Evolutionary conservation across 2,797 vertebrate species (phyloP).

Genomic region (Manis pentadactyla): DNA sequence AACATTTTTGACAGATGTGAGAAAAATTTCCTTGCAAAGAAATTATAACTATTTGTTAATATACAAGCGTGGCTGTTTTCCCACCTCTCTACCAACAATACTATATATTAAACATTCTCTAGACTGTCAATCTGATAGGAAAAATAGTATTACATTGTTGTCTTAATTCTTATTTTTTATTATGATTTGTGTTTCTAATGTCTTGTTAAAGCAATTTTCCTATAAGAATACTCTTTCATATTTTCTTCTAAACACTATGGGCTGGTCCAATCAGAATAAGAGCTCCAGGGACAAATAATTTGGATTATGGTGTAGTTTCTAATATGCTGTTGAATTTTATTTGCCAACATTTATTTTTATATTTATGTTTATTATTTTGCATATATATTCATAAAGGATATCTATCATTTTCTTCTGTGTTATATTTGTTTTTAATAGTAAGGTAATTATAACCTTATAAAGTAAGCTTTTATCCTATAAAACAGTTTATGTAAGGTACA

Average conservation of each 20-base stretch:
- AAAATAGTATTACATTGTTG: not conserved
- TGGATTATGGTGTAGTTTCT: not conserved
- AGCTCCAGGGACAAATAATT: not conserved
- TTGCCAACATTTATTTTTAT: constrained; percentile 32
- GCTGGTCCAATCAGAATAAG: not conserved
- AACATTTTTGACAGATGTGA: not conserved
- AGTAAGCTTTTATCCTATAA: not conserved
- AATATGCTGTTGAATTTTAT: no score
- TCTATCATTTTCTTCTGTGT: not conserved
- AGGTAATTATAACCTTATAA: not conserved
- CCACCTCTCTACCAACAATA: not conserved
- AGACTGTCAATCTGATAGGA: not conserved
- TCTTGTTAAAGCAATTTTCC: constrained; percentile 1
- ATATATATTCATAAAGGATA: not conserved
- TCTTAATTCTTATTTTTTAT: not conserved
- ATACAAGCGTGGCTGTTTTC: not conserved
- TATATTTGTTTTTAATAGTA: not conserved
- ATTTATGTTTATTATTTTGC: constrained; percentile 22
- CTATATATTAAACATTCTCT: not conserved
- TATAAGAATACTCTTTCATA: not conserved
- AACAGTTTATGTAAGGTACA: not conserved
- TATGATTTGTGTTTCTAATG: not conserved
- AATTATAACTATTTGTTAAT: not conserved
- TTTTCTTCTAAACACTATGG: not conserved
- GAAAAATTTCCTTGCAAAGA: constrained; percentile 5